phyloP scores from a whole-genome alignment of 2,888 invertebrate genomes.

The Acronicta aceris region DNA sequence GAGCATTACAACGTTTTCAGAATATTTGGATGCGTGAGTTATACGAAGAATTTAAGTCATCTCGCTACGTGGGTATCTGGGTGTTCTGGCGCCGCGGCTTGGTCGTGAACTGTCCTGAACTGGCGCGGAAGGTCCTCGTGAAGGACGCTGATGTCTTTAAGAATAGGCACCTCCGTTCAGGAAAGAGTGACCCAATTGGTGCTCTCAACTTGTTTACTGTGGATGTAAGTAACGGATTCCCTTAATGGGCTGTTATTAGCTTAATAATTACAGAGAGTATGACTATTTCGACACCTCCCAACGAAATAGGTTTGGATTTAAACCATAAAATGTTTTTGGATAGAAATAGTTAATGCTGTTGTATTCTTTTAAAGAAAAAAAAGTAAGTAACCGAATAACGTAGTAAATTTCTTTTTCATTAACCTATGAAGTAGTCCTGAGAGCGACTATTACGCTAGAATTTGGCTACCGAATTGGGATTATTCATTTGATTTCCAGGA shows the following conservation, averaged over 20 bases:
- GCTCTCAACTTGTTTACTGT: slow-evolving; percentile 66
- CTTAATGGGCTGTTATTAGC: background rate
- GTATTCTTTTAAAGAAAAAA: too few relatives aligned
- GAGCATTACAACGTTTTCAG: slow-evolving; percentile 35
- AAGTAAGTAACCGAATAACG: too few relatives aligned
- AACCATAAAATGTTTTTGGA: too few relatives aligned
- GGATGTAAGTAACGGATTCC: slow-evolving; percentile 65
- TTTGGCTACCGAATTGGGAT: too few relatives aligned
- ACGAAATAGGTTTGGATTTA: too few relatives aligned
- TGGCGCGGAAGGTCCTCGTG: slow-evolving; percentile 65
- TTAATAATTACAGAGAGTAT: background rate
- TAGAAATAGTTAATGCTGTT: too few relatives aligned
- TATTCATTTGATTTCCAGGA: slow-evolving; percentile 52
- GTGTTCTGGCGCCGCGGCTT: slow-evolving; percentile 71
- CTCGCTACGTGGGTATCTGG: slow-evolving; percentile 72
- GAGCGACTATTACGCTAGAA: too few relatives aligned
- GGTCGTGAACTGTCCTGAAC: slow-evolving; percentile 65
- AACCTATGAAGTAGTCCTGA: too few relatives aligned
- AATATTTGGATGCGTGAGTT: slow-evolving; percentile 61
- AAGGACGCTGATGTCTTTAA: slow-evolving; percentile 68
- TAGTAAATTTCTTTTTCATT: too few relatives aligned
- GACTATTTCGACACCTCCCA: too few relatives aligned
- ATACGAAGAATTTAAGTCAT: slow-evolving; percentile 46
- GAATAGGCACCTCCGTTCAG: slow-evolving; percentile 60
- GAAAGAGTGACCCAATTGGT: slow-evolving; percentile 66